Conservation (phyloP, 1,140 invertebrate genomes). For the roundworm (Caenorhabditis elegans) region WBcel235 BX284604.4:10228001-10228500, state of each 20-base stretch:
- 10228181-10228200: background rate
- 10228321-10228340: background rate
- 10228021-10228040: no score
- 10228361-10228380: background rate
- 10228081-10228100: no score
- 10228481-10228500: no score
- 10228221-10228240: background rate
- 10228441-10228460: no score
- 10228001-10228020: no score
- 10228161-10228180: no score
- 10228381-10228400: background rate
- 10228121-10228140: no score
- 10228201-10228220: background rate
- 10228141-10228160: no score
- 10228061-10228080: no score
- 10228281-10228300: background rate
- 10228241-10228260: background rate
- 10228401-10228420: background rate
- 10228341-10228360: background rate
- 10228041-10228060: no score
- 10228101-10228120: no score
- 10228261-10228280: background rate
- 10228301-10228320: background rate
- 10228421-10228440: background rate
- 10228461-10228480: no score